Evolutionary conservation across 2,888 invertebrate genomes (phyloP).

Genomic region (Lycophotia porphyrea): DNA sequence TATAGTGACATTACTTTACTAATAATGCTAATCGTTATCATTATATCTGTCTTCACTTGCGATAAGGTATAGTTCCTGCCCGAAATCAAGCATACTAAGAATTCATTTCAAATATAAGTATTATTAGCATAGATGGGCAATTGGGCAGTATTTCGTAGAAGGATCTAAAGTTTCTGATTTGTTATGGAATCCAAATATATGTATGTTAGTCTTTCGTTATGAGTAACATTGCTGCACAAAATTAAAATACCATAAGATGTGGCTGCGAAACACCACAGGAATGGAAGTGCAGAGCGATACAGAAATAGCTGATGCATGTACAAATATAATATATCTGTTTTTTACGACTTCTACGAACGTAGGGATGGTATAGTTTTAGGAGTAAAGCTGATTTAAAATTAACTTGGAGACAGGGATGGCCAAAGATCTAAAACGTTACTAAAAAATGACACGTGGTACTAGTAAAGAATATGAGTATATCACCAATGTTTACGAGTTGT

Average conservation of each 20-base stretch:
- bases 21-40: slow-evolving; percentile 63
- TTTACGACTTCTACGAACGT: slow-evolving; percentile 83
- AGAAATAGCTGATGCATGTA: slow-evolving; percentile 85
- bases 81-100: slow-evolving; percentile 13
- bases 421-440: neutral
- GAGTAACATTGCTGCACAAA: slow-evolving; percentile 34
- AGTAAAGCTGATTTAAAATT: slow-evolving; percentile 17
- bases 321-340: slow-evolving; percentile 80
- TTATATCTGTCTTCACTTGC: slow-evolving; percentile 56
- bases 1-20: slow-evolving; percentile 33
- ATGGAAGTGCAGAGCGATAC: slow-evolving; percentile 78
- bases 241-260: slow-evolving; percentile 46
- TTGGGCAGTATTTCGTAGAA: neutral
- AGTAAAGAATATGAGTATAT: slow-evolving; percentile 6
- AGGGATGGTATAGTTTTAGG: slow-evolving; percentile 68
- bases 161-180: neutral
- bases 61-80: slow-evolving; percentile 47
- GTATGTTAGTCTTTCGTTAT: neutral
- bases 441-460: neutral
- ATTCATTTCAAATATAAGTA: neutral
- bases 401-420: neutral
- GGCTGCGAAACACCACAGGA: slow-evolving; percentile 65
- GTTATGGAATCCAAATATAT: neutral
- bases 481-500: neutral
- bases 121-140: neutral